Conservation (phyloP, 1,140 invertebrate species). For the Pseudomyrmex pallidus region DNA sequence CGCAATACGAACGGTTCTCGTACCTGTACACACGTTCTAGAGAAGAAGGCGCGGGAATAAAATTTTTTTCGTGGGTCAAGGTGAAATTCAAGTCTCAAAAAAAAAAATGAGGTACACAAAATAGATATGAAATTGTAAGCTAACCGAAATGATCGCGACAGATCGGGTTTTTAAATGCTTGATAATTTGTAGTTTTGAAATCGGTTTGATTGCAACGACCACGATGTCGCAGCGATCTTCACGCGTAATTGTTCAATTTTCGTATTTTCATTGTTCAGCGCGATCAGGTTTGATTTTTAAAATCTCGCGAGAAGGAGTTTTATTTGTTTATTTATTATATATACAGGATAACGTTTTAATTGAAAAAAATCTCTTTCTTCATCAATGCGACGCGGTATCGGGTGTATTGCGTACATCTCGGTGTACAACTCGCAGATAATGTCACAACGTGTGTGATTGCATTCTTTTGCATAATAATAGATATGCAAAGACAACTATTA, state of each 20-base stretch:
- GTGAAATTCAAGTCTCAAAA: neutral
- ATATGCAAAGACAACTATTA: neutral
- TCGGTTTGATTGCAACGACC: no score
- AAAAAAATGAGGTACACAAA: neutral
- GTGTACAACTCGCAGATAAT: neutral
- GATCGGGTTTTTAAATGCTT: no score
- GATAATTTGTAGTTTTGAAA: no score
- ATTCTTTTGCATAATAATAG: neutral
- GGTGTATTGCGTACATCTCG: neutral
- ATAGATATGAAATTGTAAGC: neutral
- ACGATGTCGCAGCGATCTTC: no score
- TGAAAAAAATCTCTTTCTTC: neutral
- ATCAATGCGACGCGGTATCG: no score
- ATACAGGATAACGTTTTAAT: neutral
- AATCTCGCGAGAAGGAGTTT: no score
- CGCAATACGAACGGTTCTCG: conserved; percentile 56
- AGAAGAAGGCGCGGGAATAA: neutral
- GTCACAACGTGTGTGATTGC: neutral
- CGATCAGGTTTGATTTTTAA: no score
- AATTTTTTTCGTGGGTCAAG: neutral
- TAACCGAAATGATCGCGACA: no score
- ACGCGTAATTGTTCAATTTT: no score
- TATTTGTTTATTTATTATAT: no score
- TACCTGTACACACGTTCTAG: conserved; percentile 38
- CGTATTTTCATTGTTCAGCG: no score